A percentile compares a stretch with the other conserved stretches of the same genome.
These are phyloP conservation scores for Oncorhynchus clarkii DNA, from an alignment of 2,113 vertebrate genomes.

Conservation along the genomic window DNA sequence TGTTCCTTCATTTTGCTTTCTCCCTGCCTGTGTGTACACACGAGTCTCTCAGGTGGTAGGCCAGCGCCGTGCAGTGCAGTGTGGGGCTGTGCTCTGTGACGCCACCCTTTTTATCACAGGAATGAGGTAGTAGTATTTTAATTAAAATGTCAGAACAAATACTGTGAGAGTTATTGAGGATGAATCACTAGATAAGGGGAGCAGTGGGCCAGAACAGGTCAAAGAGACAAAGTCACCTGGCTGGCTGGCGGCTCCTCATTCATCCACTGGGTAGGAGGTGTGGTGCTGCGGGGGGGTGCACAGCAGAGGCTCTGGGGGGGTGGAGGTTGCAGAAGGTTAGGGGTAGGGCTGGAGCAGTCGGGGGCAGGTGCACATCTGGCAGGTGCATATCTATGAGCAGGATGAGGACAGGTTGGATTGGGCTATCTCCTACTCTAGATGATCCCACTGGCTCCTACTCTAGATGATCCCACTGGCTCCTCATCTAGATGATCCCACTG, in stretches of 20 bases:
- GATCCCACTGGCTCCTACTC: too few relatives aligned
- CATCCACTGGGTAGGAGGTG: slow-evolving; percentile 50
- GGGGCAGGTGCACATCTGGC: too few relatives aligned
- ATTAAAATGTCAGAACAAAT: slow-evolving; percentile 95
- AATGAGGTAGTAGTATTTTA: slow-evolving; percentile 90
- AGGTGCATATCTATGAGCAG: too few relatives aligned
- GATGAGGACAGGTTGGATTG: too few relatives aligned
- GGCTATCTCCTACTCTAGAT: too few relatives aligned
- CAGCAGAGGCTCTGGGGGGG: too few relatives aligned
- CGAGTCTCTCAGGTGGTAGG: background rate
- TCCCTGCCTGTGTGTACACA: background rate
- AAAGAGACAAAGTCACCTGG: slow-evolving; percentile 86
- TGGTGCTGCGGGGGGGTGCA: background rate
- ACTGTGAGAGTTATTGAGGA: slow-evolving; percentile 87
- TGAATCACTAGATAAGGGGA: slow-evolving; percentile 79
- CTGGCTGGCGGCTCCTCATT: slow-evolving; percentile 73
- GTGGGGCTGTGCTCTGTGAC: slow-evolving; percentile 12
- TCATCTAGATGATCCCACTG: too few relatives aligned
- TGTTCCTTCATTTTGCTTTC: slow-evolving; percentile 10
- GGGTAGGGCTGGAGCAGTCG: too few relatives aligned
- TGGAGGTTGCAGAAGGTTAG: too few relatives aligned
- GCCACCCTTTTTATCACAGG: slow-evolving; percentile 81
- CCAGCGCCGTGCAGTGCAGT: too few relatives aligned
- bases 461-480: too few relatives aligned
- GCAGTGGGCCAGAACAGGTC: slow-evolving; percentile 88